phyloP scores from a whole-genome alignment of 2,113 vertebrate species.

The Cyphomyrus plagiostoma region DNA sequence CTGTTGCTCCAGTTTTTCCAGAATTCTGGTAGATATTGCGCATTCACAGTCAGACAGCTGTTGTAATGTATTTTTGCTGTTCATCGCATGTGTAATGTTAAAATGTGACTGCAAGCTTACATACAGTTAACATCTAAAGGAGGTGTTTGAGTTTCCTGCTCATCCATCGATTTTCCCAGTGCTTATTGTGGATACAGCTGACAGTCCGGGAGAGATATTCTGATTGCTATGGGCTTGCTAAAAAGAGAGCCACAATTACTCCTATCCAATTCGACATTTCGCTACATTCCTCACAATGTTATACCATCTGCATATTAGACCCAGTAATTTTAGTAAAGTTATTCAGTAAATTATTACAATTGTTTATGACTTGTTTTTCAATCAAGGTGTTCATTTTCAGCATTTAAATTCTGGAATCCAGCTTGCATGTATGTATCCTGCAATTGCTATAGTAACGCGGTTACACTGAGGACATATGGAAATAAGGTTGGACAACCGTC shows the following conservation, averaged over 20 bases:
- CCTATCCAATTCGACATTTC: not conserved
- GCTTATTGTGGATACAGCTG: not conserved
- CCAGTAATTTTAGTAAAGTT: not conserved
- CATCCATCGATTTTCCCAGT: not conserved
- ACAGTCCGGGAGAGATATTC: not conserved
- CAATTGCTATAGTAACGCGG: not conserved
- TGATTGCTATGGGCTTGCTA: not conserved
- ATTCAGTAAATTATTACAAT: not conserved
- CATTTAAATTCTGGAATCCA: not conserved
- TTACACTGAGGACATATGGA: not conserved
- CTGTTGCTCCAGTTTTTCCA: slow-evolving; percentile 50
- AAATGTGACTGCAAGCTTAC: not conserved
- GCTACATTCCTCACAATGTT: not conserved
- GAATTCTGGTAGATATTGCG: not conserved
- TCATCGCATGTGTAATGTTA: not conserved
- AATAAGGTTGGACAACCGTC: not conserved
- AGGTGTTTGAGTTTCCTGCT: not conserved
- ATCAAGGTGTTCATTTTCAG: not conserved
- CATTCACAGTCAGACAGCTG: not conserved
- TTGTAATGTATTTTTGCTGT: not conserved
- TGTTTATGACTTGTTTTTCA: not conserved
- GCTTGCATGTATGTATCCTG: not conserved
- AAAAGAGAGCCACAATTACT: not conserved
- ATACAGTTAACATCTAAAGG: not conserved
- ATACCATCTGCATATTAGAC: not conserved